phyloP scores from a whole-genome alignment of 2,113 vertebrate genomes.

The Seriola aureovittata region DNA sequence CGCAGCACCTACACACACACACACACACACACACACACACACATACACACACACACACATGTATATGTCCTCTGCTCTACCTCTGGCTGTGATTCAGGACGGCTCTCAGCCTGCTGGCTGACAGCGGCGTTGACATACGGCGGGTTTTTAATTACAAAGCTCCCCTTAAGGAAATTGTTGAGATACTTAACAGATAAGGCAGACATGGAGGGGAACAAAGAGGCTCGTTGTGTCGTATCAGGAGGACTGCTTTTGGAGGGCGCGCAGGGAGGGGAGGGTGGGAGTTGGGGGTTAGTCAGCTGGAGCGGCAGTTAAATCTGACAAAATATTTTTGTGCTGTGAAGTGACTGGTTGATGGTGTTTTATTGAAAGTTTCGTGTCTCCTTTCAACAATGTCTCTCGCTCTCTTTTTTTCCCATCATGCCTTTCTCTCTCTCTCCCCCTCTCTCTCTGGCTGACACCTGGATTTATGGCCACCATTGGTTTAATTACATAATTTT shows the following conservation, averaged over 20 bases:
- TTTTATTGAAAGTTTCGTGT: conserved; percentile 8
- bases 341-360: conserved; percentile 9
- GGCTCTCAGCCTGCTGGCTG: conserved; percentile 49
- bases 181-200: conserved; percentile 74
- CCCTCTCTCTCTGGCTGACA: neutral
- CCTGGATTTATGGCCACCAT: conserved; percentile 29
- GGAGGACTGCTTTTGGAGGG: conserved; percentile 12
- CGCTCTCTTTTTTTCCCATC: too few species aligned
- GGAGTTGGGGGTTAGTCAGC: neutral
- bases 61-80: conserved; percentile 41
- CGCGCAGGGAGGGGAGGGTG: neutral
- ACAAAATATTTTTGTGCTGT: conserved; percentile 46
- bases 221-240: conserved; percentile 58
- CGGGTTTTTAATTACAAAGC: conserved; percentile 74
- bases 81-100: conserved; percentile 45
- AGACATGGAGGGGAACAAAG: conserved; percentile 69
- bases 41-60: conserved; percentile 45
- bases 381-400: conserved; percentile 6
- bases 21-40: conserved; percentile 20
- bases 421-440: neutral
- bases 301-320: conserved; percentile 37
- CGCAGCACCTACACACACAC: conserved; percentile 16
- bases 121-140: conserved; percentile 72
- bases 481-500: conserved; percentile 36
- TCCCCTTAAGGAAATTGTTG: conserved; percentile 81